phyloP scores from a whole-genome alignment of 2,888 invertebrate genomes.

The Diploptera punctata region DNA sequence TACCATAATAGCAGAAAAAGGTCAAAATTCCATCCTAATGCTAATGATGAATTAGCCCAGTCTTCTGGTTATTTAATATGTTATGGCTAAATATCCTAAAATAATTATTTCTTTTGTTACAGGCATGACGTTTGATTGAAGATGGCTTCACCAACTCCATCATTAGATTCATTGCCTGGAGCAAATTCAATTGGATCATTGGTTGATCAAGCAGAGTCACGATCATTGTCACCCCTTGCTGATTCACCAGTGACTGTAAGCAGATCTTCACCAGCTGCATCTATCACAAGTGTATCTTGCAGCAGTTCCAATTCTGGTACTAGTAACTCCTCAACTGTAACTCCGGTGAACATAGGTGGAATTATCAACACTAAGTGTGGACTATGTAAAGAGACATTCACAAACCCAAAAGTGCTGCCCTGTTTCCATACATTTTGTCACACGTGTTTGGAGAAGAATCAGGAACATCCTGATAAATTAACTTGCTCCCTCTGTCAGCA shows the following conservation, averaged over 20 bases:
- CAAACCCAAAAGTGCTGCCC: slow-evolving; percentile 76
- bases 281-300: slow-evolving; percentile 28
- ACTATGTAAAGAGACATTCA: slow-evolving; percentile 77
- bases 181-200: slow-evolving; percentile 91
- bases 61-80: too few relatives aligned
- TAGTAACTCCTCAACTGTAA: slow-evolving; percentile 34
- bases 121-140: slow-evolving; percentile 90
- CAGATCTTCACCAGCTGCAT: slow-evolving; percentile 62
- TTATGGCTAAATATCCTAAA: too few relatives aligned
- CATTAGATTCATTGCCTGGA: slow-evolving; percentile 90
- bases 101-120: slow-evolving; percentile 64
- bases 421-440: slow-evolving; percentile 88
- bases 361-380: slow-evolving; percentile 58
- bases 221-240: slow-evolving; percentile 63
- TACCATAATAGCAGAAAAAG: too few relatives aligned
- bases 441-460: slow-evolving; percentile 77
- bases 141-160: slow-evolving; percentile 93
- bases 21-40: too few relatives aligned
- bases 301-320: slow-evolving; percentile 33
- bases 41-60: too few relatives aligned
- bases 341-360: slow-evolving; percentile 27
- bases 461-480: slow-evolving; percentile 66
- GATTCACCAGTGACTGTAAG: slow-evolving; percentile 79
- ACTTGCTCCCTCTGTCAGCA: slow-evolving; percentile 73
- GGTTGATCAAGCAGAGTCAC: slow-evolving; percentile 79